Evolutionary conservation across 2,113 vertebrate species (phyloP), one percentile per base, ranked within the genome.

Genomic region (Thunnus thynnus): DNA sequence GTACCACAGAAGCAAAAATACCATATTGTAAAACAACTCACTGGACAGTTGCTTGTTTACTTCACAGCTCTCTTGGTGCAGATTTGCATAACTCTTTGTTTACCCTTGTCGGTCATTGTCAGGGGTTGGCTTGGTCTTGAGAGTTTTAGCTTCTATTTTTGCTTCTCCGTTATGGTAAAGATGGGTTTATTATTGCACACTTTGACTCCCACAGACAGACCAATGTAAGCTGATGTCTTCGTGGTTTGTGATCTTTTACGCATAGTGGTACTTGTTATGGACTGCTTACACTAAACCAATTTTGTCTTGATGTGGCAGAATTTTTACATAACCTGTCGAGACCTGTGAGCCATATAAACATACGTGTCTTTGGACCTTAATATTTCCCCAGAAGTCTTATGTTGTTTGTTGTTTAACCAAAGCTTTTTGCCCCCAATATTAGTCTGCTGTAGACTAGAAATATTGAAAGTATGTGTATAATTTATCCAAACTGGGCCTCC

Each of bases 371-470:
- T 83, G 78, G 73, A 88, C 84, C 76, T 82, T 72, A 66, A 75
- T 78, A 62, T 88, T 67, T 85, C 55, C 83, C 64, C 32, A 32
- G 61, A 76, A 68, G 83, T 89, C 69, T 89, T 88, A 77, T 58
- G 58, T 76, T 86, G 75, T 80, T 85, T 87, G 74, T 91, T 83
- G 72, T 87, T 83, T 76, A 89, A 92, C 90, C 91, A 93, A 93
- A 93, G 91, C 76, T 80, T 80, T 85, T 81, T 80, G 50, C 70
- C 68, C 72, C 77, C 74, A 32, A 47, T 80, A 51, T 64, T 71
- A 82, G 67, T 90, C 73, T 57, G 10, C 41, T 64, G 76, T 72
- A 66, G 80, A 60, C 66, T 73, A 77, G 63, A 84, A 58, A 61
- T 87, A 57, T 68, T 79, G 51, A 85, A 86, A 88, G 62, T 78